Evolutionary conservation across 1,140 invertebrate genomes (phyloP).

Genomic region (Halesus radiatus): DNA sequence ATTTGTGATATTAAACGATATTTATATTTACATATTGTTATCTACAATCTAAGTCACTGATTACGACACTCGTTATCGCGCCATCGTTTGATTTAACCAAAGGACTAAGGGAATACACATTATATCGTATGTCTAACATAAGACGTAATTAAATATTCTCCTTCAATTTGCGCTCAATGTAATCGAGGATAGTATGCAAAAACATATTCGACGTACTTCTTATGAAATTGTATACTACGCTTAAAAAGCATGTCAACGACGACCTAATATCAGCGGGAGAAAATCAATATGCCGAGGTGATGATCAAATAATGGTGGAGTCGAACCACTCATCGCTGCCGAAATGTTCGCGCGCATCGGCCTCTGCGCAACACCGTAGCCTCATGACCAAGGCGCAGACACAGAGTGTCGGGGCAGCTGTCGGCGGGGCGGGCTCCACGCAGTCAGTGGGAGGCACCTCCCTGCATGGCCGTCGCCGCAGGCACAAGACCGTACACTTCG

Average conservation of each 20-base stretch:
- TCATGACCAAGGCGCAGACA: constrained; percentile 55
- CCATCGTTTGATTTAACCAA: not conserved
- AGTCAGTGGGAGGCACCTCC: constrained; percentile 64
- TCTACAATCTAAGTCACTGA: not conserved
- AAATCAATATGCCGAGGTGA: constrained; percentile 62
- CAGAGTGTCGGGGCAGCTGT: constrained; percentile 59
- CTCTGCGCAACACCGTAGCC: constrained; percentile 61
- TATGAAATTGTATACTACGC: not conserved
- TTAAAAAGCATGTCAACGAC: not conserved
- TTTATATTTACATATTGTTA: constrained; percentile 19
- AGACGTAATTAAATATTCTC: too few species aligned
- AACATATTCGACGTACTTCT: not conserved
- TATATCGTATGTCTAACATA: too few species aligned
- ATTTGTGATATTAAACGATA: constrained; percentile 40
- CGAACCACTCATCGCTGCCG: constrained; percentile 67
- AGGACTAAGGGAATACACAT: not conserved
- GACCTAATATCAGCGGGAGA: not conserved
- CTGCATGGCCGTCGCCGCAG: constrained; percentile 74
- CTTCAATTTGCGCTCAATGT: too few species aligned
- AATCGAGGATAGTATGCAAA: not conserved
- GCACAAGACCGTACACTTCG: constrained; percentile 83
- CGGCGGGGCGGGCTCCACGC: constrained; percentile 58
- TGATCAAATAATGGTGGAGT: constrained; percentile 71
- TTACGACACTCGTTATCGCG: not conserved
- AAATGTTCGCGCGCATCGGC: constrained; percentile 66